Evolutionary conservation across 2,888 invertebrate genomes (phyloP).

Genomic region (Odontothrips loti): DNA sequence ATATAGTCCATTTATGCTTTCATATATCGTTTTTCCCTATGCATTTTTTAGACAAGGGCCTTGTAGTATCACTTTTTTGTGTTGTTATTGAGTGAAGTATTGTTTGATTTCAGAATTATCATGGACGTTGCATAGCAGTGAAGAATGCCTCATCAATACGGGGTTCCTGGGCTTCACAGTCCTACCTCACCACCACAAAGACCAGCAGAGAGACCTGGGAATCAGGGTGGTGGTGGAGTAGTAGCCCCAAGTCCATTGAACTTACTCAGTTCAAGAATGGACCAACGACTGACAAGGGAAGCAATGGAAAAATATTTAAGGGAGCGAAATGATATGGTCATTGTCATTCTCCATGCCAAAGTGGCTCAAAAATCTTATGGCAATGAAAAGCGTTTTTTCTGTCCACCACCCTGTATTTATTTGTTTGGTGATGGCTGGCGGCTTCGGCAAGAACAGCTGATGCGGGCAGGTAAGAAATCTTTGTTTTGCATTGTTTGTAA

Average conservation of each 20-base stretch:
- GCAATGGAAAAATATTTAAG: slow-evolving; percentile 95
- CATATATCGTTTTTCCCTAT: background rate
- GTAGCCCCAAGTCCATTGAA: background rate
- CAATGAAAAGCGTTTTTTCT: slow-evolving; percentile 99
- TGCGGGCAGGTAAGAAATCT: slow-evolving; percentile 62
- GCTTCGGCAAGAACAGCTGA: slow-evolving; percentile 87
- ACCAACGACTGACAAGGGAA: slow-evolving; percentile 78
- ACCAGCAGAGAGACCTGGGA: slow-evolving; percentile 58
- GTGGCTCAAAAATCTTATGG: slow-evolving; percentile 99
- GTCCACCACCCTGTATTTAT: slow-evolving; percentile 98
- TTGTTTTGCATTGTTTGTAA: background rate
- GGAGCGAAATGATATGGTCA: slow-evolving; percentile 90
- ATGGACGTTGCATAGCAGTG: background rate
- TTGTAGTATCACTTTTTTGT: background rate
- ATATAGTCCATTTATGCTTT: background rate
- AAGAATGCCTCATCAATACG: slow-evolving; percentile 79
- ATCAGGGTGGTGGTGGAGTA: slow-evolving; percentile 7
- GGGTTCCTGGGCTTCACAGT: slow-evolving; percentile 69
- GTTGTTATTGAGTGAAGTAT: background rate
- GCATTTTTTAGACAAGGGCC: background rate
- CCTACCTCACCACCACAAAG: slow-evolving; percentile 66
- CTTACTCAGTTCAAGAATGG: slow-evolving; percentile 43
- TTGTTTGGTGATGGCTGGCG: slow-evolving; percentile 98
- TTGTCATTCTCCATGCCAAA: slow-evolving; percentile 97
- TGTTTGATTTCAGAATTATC: background rate